Evolutionary conservation across 2,888 invertebrate genomes (phyloP).

Genomic region (Gerris lacustris): DNA sequence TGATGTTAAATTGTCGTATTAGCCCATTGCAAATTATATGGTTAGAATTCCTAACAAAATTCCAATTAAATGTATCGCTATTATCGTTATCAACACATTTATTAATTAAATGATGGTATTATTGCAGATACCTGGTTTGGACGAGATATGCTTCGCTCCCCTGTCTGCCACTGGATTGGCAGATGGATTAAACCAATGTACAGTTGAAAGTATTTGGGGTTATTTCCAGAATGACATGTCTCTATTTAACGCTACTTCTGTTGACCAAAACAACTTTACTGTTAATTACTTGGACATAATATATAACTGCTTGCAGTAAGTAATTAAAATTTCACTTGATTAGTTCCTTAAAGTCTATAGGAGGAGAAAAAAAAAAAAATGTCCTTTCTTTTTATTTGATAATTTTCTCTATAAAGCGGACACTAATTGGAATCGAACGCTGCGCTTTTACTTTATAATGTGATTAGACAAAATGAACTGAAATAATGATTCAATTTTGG

Average conservation of each 20-base stretch:
- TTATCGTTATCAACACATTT: too few species aligned
- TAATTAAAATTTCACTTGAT: constrained; percentile 19
- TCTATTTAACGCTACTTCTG: constrained; percentile 38
- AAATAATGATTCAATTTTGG: too few species aligned
- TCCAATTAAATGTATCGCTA: too few species aligned
- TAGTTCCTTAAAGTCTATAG: constrained; percentile 19
- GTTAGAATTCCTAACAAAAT: too few species aligned
- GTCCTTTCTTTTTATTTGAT: constrained; percentile 6
- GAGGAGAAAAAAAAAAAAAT: constrained; percentile 12
- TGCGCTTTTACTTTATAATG: too few species aligned
- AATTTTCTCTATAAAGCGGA: constrained; percentile 12
- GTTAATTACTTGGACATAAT: constrained; percentile 44
- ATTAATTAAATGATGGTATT: too few species aligned
- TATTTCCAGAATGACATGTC: constrained; percentile 55
- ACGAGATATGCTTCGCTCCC: constrained; percentile 76
- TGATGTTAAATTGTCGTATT: too few species aligned
- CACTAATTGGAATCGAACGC: constrained; percentile 16
- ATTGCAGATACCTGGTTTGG: constrained; percentile 35
- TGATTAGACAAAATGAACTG: too few species aligned
- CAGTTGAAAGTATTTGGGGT: constrained; percentile 67
- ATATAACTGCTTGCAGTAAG: constrained; percentile 40
- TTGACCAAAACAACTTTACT: constrained; percentile 27
- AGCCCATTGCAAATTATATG: too few species aligned
- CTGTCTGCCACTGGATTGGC: constrained; percentile 36
- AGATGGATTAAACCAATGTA: constrained; percentile 50